A percentile compares a stretch with the other conserved stretches of the same genome.
Evolutionary conservation across 2,797 vertebrate genomes (phyloP).

Genomic region (Danio kyathit): DNA sequence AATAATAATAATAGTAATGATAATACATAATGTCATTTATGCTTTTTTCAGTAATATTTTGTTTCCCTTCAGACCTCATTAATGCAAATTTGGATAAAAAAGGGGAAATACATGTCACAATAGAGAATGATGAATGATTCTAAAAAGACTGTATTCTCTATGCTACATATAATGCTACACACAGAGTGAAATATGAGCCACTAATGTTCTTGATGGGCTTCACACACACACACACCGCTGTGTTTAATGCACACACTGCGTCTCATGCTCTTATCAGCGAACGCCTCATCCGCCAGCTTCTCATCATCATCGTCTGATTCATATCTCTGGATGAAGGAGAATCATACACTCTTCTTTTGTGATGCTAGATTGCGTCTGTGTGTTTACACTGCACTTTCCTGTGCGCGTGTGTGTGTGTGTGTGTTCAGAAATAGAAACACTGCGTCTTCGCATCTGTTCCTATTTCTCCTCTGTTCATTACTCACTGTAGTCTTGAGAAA

Average conservation of each 20-base stretch:
- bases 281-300: background rate
- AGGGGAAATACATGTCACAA: background rate
- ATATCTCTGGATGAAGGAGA: conserved; percentile 25
- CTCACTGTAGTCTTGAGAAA: conserved; percentile 50
- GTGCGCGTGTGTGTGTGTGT: background rate
- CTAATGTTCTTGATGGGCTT: conserved; percentile 7
- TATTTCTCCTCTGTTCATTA: conserved; percentile 46
- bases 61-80: no score
- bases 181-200: background rate
- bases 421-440: conserved; percentile 48
- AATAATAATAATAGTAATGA: no score
- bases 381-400: conserved; percentile 23
- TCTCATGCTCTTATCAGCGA: background rate
- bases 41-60: no score
- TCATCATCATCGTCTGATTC: conserved; percentile 20
- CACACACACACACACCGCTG: conserved; percentile 28
- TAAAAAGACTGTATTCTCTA: background rate
- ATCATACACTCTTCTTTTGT: conserved; percentile 53
- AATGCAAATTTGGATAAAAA: background rate
- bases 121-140: background rate
- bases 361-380: conserved; percentile 31
- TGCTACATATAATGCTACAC: no score
- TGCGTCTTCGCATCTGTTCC: conserved; percentile 37
- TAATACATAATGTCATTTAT: no score
- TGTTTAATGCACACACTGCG: background rate